Evolutionary conservation across 2,888 invertebrate species (phyloP).

Genomic region (Parnassius glacialis): DNA sequence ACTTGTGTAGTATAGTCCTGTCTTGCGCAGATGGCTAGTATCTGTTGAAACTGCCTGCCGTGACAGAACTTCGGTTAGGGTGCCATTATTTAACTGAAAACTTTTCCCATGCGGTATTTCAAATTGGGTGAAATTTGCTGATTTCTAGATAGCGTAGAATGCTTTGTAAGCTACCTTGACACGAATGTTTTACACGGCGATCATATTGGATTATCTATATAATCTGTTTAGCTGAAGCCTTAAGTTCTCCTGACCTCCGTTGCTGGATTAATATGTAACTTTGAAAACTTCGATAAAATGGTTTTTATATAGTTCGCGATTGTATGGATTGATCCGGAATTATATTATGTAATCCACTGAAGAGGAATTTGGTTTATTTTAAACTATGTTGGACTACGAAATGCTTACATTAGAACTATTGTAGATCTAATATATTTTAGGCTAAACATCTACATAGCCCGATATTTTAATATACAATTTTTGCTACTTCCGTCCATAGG

Average conservation of each 20-base stretch:
- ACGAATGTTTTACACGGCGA: conserved; percentile 14
- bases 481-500: no score
- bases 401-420: no score
- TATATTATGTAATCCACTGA: background rate
- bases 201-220: conserved; percentile 18
- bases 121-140: conserved; percentile 1
- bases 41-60: no score
- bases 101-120: background rate
- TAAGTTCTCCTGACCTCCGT: conserved; percentile 8
- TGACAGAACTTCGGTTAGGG: no score
- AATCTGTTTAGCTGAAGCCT: conserved; percentile 21
- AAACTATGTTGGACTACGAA: no score
- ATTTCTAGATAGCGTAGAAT: no score
- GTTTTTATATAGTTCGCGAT: background rate
- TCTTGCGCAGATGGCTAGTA: no score
- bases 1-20: no score
- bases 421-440: no score
- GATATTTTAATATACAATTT: no score
- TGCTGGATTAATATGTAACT: conserved; percentile 16
- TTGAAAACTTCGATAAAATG: conserved; percentile 3
- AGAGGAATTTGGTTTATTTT: no score
- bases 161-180: conserved; percentile 15
- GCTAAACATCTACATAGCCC: no score
- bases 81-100: background rate
- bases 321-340: background rate